phyloP scores from a whole-genome alignment of 2,797 vertebrate species.

The Gila robusta region DNA sequence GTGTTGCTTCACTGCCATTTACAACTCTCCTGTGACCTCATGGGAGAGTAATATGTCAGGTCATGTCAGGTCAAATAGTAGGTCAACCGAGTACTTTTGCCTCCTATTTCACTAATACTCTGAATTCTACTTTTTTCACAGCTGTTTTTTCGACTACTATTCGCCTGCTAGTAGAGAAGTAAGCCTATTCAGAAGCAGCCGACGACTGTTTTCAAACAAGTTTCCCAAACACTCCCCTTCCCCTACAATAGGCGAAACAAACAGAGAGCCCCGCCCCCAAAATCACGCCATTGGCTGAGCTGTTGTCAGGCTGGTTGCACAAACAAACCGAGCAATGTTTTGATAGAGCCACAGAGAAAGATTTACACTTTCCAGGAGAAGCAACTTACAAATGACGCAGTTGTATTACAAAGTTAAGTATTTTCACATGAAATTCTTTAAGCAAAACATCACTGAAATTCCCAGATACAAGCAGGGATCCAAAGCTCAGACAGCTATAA shows the following conservation, averaged over 20 bases:
- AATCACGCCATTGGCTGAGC: neutral
- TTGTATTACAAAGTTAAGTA: slow-evolving; percentile 1
- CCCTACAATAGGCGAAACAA: neutral
- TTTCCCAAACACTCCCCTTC: neutral
- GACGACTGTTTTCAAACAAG: neutral
- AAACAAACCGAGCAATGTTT: neutral
- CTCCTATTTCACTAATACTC: neutral
- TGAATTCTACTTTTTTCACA: neutral
- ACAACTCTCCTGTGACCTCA: neutral
- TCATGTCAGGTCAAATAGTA: too few relatives aligned
- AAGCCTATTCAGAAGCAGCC: neutral
- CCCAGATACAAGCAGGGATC: neutral
- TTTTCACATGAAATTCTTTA: neutral
- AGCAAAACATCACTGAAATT: neutral
- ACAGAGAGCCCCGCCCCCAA: neutral
- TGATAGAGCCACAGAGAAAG: neutral
- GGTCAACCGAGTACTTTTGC: neutral
- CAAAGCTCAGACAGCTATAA: neutral
- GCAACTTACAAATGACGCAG: neutral
- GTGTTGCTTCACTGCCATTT: neutral
- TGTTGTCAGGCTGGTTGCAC: neutral
- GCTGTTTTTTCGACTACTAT: neutral
- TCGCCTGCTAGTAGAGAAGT: neutral
- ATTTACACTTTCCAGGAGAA: neutral
- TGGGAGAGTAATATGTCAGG: too few relatives aligned